Evolutionary conservation across 2,113 vertebrate genomes (phyloP), one percentile per base, ranked within the genome.

Genomic region (Upupa epops): DNA sequence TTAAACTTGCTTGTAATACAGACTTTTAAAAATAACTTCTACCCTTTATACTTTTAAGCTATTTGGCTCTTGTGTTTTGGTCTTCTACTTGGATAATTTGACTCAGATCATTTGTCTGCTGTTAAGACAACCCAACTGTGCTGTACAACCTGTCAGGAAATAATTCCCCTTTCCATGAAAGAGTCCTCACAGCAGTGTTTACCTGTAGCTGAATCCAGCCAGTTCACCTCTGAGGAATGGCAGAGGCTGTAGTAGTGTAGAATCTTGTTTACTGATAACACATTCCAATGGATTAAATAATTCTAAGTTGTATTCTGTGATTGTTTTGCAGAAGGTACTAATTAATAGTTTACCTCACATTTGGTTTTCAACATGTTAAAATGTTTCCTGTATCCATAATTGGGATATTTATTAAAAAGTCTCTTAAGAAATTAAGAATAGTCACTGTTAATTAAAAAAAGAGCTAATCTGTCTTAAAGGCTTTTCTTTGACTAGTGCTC

Each of bases 391-490:
- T 42, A 28, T 83, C 34, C 5, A 2, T 24, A 13, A 71, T 29
- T 72, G 64, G 55, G 63, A 7, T 86, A 46, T 10, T 48, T 65
- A 56, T 54, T 56, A 8, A 78, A 2, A 84, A 59, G 11, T 75
- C 11, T 59, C 8, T 82, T 76, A n/a, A n/a, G n/a, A n/a, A n/a
- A n/a, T n/a, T n/a, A 68, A 69, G 1, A 84, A 72, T 61, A 26
- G 40, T 14, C 88, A 12, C 9, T 70, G 32, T 55, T 7, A 15
- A 26, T 60, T 55, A 24, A 34, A 31, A 37, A 54, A 32, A 59
- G 8, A 16, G 16, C 2, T 14, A 3, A 20, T n/a, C n/a, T n/a
- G n/a, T n/a, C n/a, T n/a, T n/a, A 14, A 45, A 61, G 24, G 1
- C 19, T 17, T 40, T 5, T 5, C 45, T 56, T 18, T 32, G 51